Evolutionary conservation across 2,113 vertebrate genomes (phyloP).

Genomic region (Sphaerodactylus townsendi): DNA sequence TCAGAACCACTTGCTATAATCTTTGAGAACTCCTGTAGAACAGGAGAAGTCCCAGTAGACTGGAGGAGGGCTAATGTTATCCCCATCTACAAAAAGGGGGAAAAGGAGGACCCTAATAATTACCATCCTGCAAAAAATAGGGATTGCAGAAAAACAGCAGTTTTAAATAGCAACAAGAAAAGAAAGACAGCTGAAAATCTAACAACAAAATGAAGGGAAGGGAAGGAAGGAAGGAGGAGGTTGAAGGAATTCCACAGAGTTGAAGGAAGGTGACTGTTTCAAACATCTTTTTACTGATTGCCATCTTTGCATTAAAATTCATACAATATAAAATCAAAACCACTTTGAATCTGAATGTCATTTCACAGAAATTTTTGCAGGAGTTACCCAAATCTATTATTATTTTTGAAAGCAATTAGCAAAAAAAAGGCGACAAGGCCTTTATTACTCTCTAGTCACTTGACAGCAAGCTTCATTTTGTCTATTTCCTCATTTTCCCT

Average conservation of each 20-base stretch:
- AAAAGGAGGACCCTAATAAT: too few relatives aligned
- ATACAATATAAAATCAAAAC: not conserved
- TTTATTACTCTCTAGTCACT: not conserved
- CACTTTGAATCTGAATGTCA: not conserved
- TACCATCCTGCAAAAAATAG: too few relatives aligned
- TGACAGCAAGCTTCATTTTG: not conserved
- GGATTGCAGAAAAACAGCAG: too few relatives aligned
- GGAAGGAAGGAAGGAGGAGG: not conserved
- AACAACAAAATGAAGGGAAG: not conserved
- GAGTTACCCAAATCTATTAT: not conserved
- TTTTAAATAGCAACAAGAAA: too few relatives aligned
- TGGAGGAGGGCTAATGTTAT: too few relatives aligned
- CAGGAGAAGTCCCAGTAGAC: too few relatives aligned
- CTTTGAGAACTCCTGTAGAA: too few relatives aligned
- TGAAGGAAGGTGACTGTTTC: not conserved
- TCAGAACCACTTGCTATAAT: too few relatives aligned
- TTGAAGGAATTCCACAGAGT: not conserved
- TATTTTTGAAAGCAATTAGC: not conserved
- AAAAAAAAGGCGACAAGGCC: not conserved
- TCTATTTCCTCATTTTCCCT: not conserved
- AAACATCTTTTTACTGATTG: not conserved
- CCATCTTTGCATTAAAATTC: not conserved
- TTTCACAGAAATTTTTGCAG: not conserved
- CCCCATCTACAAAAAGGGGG: too few relatives aligned
- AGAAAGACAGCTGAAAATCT: too few relatives aligned